Conservation (phyloP, 2,888 invertebrate species). For the Heteropelma amictum region DNA sequence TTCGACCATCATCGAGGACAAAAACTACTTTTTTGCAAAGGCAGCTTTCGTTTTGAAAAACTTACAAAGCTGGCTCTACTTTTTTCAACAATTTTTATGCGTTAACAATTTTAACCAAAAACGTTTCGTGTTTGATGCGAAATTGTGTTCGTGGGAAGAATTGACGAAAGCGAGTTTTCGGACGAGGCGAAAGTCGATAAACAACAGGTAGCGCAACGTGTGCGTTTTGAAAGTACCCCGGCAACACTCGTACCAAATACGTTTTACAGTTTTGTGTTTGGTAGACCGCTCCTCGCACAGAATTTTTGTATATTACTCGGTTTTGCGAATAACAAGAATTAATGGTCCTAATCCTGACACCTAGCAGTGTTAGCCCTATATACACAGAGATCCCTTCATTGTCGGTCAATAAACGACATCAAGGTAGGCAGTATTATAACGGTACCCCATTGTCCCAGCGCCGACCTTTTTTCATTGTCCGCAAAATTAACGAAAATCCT, state of each 20-base stretch:
- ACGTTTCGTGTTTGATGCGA: background rate
- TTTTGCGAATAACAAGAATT: conserved; percentile 60
- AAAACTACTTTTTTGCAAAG: too few relatives aligned
- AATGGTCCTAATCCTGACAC: conserved; percentile 60
- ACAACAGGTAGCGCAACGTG: conserved; percentile 24
- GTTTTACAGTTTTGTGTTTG: conserved; percentile 17
- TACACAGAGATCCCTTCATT: conserved; percentile 31
- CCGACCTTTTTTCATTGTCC: conserved; percentile 30
- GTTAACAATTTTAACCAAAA: too few relatives aligned
- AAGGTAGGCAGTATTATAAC: conserved; percentile 29
- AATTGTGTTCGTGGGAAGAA: background rate
- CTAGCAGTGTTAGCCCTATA: conserved; percentile 44
- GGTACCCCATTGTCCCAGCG: conserved; percentile 16
- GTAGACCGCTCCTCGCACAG: background rate
- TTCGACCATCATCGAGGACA: too few relatives aligned
- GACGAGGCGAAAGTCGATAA: too few relatives aligned
- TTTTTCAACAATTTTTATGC: too few relatives aligned
- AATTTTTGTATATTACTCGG: conserved; percentile 49
- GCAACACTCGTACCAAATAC: background rate
- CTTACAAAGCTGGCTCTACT: too few relatives aligned
- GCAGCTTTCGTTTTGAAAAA: too few relatives aligned
- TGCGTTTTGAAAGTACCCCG: background rate
- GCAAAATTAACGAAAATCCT: conserved; percentile 57
- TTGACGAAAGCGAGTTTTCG: too few relatives aligned
- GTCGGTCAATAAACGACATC: conserved; percentile 60